Base-by-base conservation (phyloP, 2,113 vertebrate species). In the Fukomys damarensis region DNA sequence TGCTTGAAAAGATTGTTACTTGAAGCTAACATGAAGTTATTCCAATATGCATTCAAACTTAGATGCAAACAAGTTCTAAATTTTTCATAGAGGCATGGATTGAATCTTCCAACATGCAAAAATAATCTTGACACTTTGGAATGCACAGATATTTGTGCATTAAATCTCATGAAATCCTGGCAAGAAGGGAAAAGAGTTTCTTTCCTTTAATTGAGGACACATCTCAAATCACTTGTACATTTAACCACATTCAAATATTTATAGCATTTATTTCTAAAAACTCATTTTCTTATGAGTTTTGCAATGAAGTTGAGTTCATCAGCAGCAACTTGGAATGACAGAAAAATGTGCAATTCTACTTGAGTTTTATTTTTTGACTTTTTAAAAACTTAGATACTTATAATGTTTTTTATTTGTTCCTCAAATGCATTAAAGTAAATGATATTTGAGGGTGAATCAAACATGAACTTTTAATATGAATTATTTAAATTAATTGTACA, bases 1-100 rank as follows among this genome's bases (percentile, higher is more conserved):
- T 97, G 97, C 81, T 98, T 97, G 97, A 96, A 95, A 96, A 86
- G 96, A 97, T 97, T 98, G 97, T 97, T 97, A 92, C 97, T 97
- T 97, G 96, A 94, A 98, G 83, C 96, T 91, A 94, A 96, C 94
- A 98, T 86, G 85, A 98, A 98, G 89, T 98, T 98, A 81, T 96
- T 98, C 89, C 91, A 92, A 98, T 98, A 97, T 92, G 88, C 86
- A 86, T 83, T 97, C 95, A 97, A 54, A 81, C 93, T 98, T 92
- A 97, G 38, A 97, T 76, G 96, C 97, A 98, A 98, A 97, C 77
- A 88, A 95, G 93, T 95, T 97, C 94, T 95, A 97, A 97, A 96
- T 93, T 92, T 97, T 98, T 85, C 96, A 97, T 84, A 94, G 66
- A 90, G 95, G 70, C 95, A 93, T 86, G 91, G 88, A 98, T 93